A percentile compares a stretch with the other conserved stretches of the same genome.
phyloP scores from a whole-genome alignment of 2,888 invertebrate species.

The Scrobipalpa atriplicella region DNA sequence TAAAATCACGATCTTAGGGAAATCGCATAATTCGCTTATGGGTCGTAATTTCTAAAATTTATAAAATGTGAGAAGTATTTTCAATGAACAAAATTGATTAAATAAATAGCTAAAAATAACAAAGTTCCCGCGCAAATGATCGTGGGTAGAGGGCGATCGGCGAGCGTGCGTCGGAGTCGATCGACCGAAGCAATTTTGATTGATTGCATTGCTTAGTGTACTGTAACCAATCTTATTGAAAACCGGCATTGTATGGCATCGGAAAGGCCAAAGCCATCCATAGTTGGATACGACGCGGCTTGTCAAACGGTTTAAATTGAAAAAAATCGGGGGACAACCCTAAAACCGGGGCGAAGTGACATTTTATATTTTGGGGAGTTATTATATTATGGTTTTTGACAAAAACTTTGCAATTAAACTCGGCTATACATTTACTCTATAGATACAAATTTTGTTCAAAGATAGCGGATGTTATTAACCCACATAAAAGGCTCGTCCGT shows the following conservation, averaged over 20 bases:
- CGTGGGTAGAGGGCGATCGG: constrained; percentile 56
- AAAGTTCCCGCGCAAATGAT: constrained; percentile 46
- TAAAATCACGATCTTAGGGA: too few species aligned
- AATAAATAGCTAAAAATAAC: constrained; percentile 28
- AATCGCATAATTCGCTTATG: too few species aligned
- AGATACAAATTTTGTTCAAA: constrained; percentile 22
- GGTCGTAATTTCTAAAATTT: not conserved
- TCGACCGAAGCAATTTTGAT: constrained; percentile 80
- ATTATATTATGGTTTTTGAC: constrained; percentile 53
- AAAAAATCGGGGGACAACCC: constrained; percentile 78
- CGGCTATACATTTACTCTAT: constrained; percentile 29
- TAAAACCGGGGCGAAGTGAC: constrained; percentile 67
- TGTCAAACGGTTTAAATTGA: constrained; percentile 81
- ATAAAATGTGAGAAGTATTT: not conserved
- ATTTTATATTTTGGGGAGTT: constrained; percentile 73
- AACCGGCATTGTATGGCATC: constrained; percentile 73
- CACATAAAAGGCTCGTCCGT: constrained; percentile 18
- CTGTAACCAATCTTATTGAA: constrained; percentile 83
- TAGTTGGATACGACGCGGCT: constrained; percentile 74
- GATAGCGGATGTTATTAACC: constrained; percentile 19
- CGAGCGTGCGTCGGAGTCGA: constrained; percentile 65
- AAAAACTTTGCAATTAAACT: constrained; percentile 44
- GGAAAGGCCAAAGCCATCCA: constrained; percentile 76
- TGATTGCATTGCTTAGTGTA: constrained; percentile 82
- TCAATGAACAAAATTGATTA: not conserved